Base-by-base conservation (phyloP, 2,797 vertebrate genomes). In the Lemur catta region DNA sequence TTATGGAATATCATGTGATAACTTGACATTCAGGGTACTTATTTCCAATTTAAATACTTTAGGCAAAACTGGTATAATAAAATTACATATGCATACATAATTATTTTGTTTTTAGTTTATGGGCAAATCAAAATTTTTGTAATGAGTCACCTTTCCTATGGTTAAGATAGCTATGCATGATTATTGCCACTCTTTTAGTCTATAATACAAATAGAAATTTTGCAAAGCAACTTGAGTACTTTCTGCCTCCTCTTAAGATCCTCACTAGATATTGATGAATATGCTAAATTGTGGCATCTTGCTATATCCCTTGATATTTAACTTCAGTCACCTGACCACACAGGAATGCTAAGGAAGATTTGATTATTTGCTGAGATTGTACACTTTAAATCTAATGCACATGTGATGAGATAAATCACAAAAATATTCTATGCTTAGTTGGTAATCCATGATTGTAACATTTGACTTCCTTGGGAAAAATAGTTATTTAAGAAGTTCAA, bases 311-410 rank as follows among this genome's bases (percentile, higher is more conserved):
- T 28, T 90, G 79, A 91, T 48, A 93, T 85, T 95, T 95, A 74
- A 71, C 67, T 95, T 79, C 35, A 92, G 81, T 95, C 92, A 97
- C 82, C 80, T 93, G 76, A 97, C 26, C 84, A 88, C 50, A 52
- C 22, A 89, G 48, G 43, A 91, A 84, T 92, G 82, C 48, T 91
- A 85, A 97, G 63, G 41, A 94, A 90, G 48, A 95, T n/a, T 82
- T 92, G 74, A 94, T 91, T 93, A 89, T 94, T 89, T 94, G 86
- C 91, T 95, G 95, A 97, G 88, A 82, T 10, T n/a, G 63, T 67
- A 5, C 43, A 85, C 89, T 96, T 94, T 89, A 95, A 96, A 82
- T 11, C n/a, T 48, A 89, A 93, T 30, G 7, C 24, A 7, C 11
- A 69, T 59, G 46, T 65, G 22, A 59, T 86, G 61, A 95, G 48